These are phyloP conservation scores for honey bee (Apis mellifera) DNA, from an alignment of 1,140 invertebrate species.

Conservation along the genomic window DNA sequence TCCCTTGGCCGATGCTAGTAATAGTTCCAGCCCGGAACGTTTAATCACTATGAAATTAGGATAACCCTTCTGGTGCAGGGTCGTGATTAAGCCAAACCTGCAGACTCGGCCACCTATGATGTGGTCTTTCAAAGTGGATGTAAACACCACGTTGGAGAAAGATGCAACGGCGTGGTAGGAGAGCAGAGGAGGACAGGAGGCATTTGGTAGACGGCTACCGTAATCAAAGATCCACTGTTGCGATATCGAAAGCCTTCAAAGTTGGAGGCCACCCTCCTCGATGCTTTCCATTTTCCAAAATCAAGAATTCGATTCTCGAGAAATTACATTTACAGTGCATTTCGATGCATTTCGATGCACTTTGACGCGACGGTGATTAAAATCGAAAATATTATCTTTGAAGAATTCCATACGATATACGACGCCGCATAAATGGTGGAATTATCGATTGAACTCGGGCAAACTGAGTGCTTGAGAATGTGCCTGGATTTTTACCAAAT, in stretches of 20 bases:
- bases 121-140: slow-evolving; percentile 59
- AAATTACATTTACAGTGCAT: too few relatives aligned
- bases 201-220: slow-evolving; percentile 31
- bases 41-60: slow-evolving; percentile 60
- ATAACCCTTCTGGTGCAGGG: slow-evolving; percentile 43
- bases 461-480: background rate
- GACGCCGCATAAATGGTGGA: background rate
- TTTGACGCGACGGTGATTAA: too few relatives aligned
- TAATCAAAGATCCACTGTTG: slow-evolving; percentile 51
- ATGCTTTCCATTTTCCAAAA: slow-evolving; percentile 22
- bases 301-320: slow-evolving; percentile 18
- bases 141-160: slow-evolving; percentile 10
- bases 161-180: background rate
- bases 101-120: slow-evolving; percentile 50
- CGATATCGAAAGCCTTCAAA: slow-evolving; percentile 42
- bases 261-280: slow-evolving; percentile 35
- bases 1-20: slow-evolving; percentile 17
- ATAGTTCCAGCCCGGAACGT: slow-evolving; percentile 36
- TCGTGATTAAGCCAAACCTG: slow-evolving; percentile 52
- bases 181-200: slow-evolving; percentile 26
- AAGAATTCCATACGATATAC: background rate
- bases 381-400: too few relatives aligned
- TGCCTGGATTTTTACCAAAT: background rate
- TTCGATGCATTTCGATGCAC: background rate
- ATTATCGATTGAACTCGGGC: background rate